Percentiles rank a stretch among this genome's conserved stretches.
Evolutionary conservation across 2,888 invertebrate species (phyloP).

Genomic region (Acanthosepion lycidas): DNA sequence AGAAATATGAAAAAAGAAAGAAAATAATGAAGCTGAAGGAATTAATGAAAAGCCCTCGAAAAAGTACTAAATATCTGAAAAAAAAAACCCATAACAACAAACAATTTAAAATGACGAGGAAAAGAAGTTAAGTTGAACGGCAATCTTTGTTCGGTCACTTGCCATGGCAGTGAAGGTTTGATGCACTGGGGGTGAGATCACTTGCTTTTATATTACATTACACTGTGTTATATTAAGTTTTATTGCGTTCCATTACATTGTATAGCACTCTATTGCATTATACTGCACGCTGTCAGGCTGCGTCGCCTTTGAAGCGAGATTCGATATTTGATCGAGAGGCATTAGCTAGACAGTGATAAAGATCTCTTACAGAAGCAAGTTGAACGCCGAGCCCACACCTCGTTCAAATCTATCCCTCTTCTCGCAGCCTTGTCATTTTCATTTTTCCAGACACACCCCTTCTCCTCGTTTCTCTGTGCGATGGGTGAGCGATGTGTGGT

Average conservation of each 20-base stretch:
- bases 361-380: not conserved
- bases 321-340: not conserved
- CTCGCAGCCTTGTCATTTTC: too few relatives aligned
- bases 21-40: not conserved
- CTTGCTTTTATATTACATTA: not conserved
- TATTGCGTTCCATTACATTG: not conserved
- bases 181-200: not conserved
- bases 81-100: not conserved
- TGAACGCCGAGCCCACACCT: not conserved
- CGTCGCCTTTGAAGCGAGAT: not conserved
- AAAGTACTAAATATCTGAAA: not conserved
- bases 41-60: not conserved
- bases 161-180: not conserved
- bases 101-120: too few relatives aligned
- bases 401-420: not conserved
- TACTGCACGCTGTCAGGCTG: not conserved
- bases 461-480: too few relatives aligned
- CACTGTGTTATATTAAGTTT: not conserved
- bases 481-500: not conserved
- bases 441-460: too few relatives aligned
- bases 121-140: not conserved
- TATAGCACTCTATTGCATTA: slow-evolving; percentile 6
- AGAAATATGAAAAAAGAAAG: not conserved
- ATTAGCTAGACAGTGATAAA: slow-evolving; percentile 33
- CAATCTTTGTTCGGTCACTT: not conserved